These are phyloP conservation scores for Pipistrellus pygmaeus DNA, from an alignment of 2,797 vertebrate species.

Conservation along the genomic window DNA sequence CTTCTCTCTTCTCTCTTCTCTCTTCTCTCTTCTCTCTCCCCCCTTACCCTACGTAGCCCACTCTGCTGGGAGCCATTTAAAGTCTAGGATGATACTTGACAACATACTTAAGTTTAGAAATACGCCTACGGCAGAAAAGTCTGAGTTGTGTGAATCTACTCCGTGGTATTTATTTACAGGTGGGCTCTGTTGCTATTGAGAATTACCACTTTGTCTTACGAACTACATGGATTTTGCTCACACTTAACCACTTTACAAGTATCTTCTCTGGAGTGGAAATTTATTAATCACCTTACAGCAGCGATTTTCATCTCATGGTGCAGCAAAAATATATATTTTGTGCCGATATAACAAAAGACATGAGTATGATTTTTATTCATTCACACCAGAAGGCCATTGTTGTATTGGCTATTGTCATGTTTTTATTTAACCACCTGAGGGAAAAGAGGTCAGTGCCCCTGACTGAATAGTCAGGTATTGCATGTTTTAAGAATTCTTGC, in stretches of 20 bases:
- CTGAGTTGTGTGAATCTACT: neutral
- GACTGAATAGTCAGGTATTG: neutral
- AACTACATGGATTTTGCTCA: neutral
- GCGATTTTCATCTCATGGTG: neutral
- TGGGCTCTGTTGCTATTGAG: neutral
- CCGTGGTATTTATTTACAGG: neutral
- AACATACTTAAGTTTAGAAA: neutral
- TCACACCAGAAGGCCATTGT: neutral
- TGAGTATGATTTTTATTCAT: neutral
- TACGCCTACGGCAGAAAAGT: neutral
- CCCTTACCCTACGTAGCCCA: neutral
- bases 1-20: no score
- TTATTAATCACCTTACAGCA: neutral
- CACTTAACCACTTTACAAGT: neutral
- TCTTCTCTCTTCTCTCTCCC: no score
- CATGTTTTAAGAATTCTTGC: neutral
- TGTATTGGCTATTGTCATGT: neutral
- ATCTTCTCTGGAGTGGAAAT: constrained; percentile 29
- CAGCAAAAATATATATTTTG: neutral
- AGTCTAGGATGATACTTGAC: neutral
- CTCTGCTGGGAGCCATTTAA: neutral
- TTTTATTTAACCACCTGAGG: neutral
- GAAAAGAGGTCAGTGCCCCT: neutral
- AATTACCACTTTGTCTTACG: neutral
- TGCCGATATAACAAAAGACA: neutral